Evolutionary conservation across 2,888 invertebrate genomes (phyloP), one percentile per base, ranked within the genome.

Genomic region (Clunio marinus): DNA sequence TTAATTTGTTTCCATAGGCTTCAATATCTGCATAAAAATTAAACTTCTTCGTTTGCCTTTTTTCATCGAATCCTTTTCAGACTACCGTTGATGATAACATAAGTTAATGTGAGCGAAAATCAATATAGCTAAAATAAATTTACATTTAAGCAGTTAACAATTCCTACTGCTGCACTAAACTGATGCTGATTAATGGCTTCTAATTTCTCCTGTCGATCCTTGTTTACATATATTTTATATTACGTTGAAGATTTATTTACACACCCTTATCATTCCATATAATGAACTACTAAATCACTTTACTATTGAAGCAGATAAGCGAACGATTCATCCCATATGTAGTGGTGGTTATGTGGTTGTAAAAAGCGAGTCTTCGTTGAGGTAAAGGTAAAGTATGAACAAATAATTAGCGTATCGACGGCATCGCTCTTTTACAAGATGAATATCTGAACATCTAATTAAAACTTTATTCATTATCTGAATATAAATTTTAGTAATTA

Each of bases 211-310:
- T 32, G 5, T 7, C 10, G 4, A 7, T 32, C 32, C 4, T 10
- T 32, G 32, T 32, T 32, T 32, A 32, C 32, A 32, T 32, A 10
- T 32, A n/a, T 32, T 10, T 32, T 10, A 10, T 4, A 10, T 7
- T 32, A 10, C 5, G 10, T 32, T 7, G n/a, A 13, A 13, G 25
- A 27, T 57, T 57, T 57, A 57, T 57, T 57, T 57, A 57, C 27
- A 7, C 25, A 57, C 57, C 57, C 57, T 57, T 57, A 57, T 57
- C 57, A 57, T 15, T n/a, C 28, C 25, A 27, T 57, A 57, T 57
- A 57, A 57, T 46, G 46, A 15, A 57, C 20, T 57, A 20, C 25
- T 57, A 57, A 57, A 57, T 57, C 57, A 57, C 57, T 57, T 15
- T 13, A 27, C 27, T 57, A 57, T 57, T 57, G 57, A 27, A 27